phyloP scores from a whole-genome alignment of 2,113 vertebrate genomes.

The Verasper variegatus region DNA sequence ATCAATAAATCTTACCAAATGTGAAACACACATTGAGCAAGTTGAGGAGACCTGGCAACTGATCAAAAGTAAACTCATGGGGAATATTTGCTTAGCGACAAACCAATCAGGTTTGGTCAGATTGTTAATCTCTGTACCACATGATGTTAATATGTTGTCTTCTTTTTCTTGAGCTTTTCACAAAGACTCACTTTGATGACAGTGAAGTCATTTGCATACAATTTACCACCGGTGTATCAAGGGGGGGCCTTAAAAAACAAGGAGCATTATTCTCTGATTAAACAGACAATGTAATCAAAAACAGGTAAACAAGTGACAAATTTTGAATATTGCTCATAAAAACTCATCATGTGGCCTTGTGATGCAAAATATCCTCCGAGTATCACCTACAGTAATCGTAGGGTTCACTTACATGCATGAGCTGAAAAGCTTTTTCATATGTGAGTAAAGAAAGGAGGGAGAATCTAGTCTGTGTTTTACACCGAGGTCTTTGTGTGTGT shows the following conservation, averaged over 20 bases:
- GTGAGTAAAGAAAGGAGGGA: slow-evolving; percentile 37
- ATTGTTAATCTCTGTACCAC: slow-evolving; percentile 2
- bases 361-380: slow-evolving; percentile 8
- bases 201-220: slow-evolving; percentile 25
- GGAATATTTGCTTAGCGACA: neutral
- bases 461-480: slow-evolving; percentile 52
- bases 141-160: neutral
- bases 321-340: slow-evolving; percentile 14
- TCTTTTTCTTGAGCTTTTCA: slow-evolving; percentile 6
- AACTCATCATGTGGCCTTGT: slow-evolving; percentile 16
- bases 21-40: too few relatives aligned
- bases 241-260: neutral
- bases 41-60: neutral
- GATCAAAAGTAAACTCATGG: neutral
- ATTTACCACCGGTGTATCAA: slow-evolving; percentile 4
- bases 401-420: slow-evolving; percentile 10
- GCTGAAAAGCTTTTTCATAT: slow-evolving; percentile 38
- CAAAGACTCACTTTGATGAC: slow-evolving; percentile 8
- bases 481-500: slow-evolving; percentile 67
- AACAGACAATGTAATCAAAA: slow-evolving; percentile 28
- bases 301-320: neutral
- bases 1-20: too few relatives aligned
- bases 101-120: neutral
- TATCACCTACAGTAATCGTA: neutral
- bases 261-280: slow-evolving; percentile 8